phyloP scores from a whole-genome alignment of 2,888 invertebrate genomes.

The Drosophila anceps region DNA sequence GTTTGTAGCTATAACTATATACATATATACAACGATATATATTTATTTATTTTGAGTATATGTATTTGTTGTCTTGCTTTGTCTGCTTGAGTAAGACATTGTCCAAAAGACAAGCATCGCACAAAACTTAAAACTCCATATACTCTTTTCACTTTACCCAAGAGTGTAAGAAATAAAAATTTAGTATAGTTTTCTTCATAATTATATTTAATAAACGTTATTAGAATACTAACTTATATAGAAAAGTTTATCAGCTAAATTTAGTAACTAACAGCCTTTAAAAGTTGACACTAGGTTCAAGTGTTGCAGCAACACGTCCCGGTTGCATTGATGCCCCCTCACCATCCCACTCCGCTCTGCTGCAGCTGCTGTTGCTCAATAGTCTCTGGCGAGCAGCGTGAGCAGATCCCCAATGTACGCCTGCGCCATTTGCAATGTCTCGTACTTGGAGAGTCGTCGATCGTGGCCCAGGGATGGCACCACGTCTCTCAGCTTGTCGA shows the following conservation, averaged over 20 bases:
- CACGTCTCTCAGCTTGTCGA: conserved; percentile 90
- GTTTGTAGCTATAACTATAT: too few species aligned
- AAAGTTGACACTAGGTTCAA: conserved; percentile 70
- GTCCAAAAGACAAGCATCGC: too few species aligned
- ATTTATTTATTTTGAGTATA: too few species aligned
- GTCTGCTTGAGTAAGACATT: too few species aligned
- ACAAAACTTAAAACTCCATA: background rate
- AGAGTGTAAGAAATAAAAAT: background rate
- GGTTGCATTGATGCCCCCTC: conserved; percentile 5
- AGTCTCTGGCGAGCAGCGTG: conserved; percentile 87
- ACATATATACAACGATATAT: too few species aligned
- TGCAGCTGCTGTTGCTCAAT: conserved; percentile 37
- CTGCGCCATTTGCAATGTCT: conserved; percentile 92
- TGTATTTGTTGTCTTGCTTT: too few species aligned
- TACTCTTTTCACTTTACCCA: background rate
- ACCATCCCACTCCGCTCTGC: background rate
- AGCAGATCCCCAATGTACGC: conserved; percentile 90
- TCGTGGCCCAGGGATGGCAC: conserved; percentile 90
- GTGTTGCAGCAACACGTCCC: conserved; percentile 54
- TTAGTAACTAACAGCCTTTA: conserved; percentile 70
- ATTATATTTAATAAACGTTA: conserved; percentile 1
- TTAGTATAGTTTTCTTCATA: background rate
- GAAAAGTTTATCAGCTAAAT: conserved; percentile 1
- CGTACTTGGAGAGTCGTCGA: conserved; percentile 91
- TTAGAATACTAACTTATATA: conserved; percentile 15